Conservation (phyloP, 2,888 invertebrate species). For the Hybos culiciformis region DNA sequence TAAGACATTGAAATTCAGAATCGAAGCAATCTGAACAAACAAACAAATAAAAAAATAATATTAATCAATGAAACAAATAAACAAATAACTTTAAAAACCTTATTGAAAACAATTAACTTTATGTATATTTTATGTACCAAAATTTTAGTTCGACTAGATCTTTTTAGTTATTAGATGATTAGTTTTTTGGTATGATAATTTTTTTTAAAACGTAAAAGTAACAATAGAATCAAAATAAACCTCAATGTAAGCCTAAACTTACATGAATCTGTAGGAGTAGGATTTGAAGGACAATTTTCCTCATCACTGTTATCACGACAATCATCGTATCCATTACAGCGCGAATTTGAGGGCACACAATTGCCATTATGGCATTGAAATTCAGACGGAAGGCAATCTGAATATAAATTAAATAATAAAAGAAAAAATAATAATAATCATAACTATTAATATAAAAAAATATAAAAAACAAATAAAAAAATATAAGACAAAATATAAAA, state of each 20-base stretch:
- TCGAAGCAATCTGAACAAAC: background rate
- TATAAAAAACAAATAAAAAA: too few species aligned
- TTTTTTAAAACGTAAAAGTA: background rate
- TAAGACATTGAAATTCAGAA: conserved; percentile 45
- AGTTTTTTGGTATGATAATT: too few species aligned
- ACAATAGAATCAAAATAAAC: background rate
- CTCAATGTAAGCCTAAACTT: background rate
- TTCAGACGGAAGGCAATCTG: conserved; percentile 22
- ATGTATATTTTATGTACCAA: too few species aligned
- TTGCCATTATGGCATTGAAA: conserved; percentile 47
- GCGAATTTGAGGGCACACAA: conserved; percentile 41
- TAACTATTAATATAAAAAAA: too few species aligned
- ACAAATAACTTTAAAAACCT: background rate
- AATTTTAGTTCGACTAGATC: too few species aligned
- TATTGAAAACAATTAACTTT: background rate
- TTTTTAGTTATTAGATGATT: too few species aligned
- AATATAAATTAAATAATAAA: background rate
- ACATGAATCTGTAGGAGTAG: too few species aligned
- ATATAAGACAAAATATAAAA: too few species aligned
- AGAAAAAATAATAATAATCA: too few species aligned
- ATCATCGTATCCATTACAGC: conserved; percentile 41
- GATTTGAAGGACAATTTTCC: conserved; percentile 32
- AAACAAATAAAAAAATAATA: background rate
- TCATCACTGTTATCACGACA: conserved; percentile 54
- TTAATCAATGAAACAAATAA: background rate